Percentiles rank a stretch among this genome's conserved stretches.
phyloP scores from a whole-genome alignment of 23 tunicate species.

The Oikopleura albicans region DNA sequence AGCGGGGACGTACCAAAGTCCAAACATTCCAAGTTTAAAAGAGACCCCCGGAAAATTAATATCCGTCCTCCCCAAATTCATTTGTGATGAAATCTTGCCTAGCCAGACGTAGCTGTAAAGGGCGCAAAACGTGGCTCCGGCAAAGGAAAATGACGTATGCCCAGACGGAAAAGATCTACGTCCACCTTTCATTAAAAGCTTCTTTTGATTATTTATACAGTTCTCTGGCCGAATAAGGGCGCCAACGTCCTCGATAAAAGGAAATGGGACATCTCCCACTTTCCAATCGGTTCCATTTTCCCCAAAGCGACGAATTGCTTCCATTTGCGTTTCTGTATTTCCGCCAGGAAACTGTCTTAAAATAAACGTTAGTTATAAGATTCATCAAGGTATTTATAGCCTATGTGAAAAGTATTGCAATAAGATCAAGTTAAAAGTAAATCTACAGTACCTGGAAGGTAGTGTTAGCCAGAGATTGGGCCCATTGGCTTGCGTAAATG shows the following conservation, averaged over 20 bases:
- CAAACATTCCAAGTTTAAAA: neutral
- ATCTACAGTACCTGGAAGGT: neutral
- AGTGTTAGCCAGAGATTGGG: neutral
- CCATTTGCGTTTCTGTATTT: neutral
- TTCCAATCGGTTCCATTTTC: neutral
- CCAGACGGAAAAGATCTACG: slow-evolving; percentile 9
- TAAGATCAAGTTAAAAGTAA: neutral
- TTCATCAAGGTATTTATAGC: too few relatives aligned
- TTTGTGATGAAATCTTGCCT: neutral
- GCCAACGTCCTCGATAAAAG: neutral
- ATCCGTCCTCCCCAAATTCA: neutral
- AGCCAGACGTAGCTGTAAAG: neutral
- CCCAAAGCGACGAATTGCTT: neutral
- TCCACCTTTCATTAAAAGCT: neutral
- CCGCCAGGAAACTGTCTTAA: neutral
- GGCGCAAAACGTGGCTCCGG: slow-evolving; percentile 3
- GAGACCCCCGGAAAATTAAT: neutral
- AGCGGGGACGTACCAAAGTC: neutral
- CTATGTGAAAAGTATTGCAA: neutral
- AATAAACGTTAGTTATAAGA: too few relatives aligned
- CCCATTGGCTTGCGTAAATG: neutral
- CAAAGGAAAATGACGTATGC: neutral
- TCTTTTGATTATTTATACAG: neutral
- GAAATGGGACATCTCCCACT: neutral
- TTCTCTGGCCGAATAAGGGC: neutral